Base-by-base conservation (phyloP, 2,113 vertebrate species). In the Salvelinus namaycush region DNA sequence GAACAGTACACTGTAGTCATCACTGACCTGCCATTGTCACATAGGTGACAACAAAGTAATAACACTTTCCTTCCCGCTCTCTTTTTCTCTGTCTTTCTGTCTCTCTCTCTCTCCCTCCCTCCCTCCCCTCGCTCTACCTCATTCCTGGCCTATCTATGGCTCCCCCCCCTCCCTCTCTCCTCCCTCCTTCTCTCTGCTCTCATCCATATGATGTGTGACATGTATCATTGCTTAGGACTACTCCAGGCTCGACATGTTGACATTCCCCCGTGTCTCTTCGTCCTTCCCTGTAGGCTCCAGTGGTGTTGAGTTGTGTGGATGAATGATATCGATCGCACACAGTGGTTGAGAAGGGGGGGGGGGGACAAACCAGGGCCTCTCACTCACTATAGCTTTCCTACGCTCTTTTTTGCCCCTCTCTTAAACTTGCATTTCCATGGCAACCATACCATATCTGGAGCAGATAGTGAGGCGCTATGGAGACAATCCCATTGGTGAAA, bases 141-240 rank as follows among this genome's bases (percentile, higher is more conserved):
- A 6, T 11, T 39, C 31, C 29, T 29, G 8, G 1, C 16, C 6
- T 11, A 44, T 44, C 39, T 11, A 11, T 44, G 8, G 11, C 39
- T 34, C 7, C 7, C 34, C 34, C 5, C 6, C 11, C 72, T 7
- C 31, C n/a, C 24, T 20, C 24, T 14, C 51, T n/a, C 7, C n/a
- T 18, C 70, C 48, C 39, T 79, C 76, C 80, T 70, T 81, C 81
- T 87, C 79, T 80, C 75, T 48, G 81, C 89, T 87, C 89, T 90
- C 89, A 89, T 44, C 8, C 51, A 11, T 22, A 5, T 34, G 14
- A n/a, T 20, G 11, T 57, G 22, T 90, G 91, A 90, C 91, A 88
- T 92, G 91, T 91, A 91, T 91, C 90, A 92, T 90, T 92, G 90
- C 87, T 88, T 91, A 88, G 89, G 89, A 92, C 91, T 87, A 90